Evolutionary conservation across 2,888 invertebrate species (phyloP).

Genomic region (Willowsia nigromaculata): DNA sequence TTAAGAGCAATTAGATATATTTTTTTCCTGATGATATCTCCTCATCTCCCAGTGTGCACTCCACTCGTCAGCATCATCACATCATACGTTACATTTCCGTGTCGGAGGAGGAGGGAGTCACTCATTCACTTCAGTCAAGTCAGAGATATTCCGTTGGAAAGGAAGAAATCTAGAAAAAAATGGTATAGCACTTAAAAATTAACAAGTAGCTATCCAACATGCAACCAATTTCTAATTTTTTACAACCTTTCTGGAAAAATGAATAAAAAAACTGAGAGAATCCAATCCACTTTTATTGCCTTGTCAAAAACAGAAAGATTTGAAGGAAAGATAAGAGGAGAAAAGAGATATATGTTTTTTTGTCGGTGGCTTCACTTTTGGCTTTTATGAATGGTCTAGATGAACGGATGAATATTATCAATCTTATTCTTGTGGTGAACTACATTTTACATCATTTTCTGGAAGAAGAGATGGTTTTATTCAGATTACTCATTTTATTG

Average conservation of each 20-base stretch:
- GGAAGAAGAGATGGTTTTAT: neutral
- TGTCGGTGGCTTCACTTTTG: too few species aligned
- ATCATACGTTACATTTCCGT: slow-evolving; percentile 58
- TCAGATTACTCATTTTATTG: neutral
- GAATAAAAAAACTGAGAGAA: slow-evolving; percentile 11
- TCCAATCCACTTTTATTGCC: slow-evolving; percentile 32
- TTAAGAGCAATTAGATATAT: neutral
- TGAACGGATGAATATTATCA: neutral
- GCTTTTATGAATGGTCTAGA: too few species aligned
- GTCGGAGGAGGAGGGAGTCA: slow-evolving; percentile 23
- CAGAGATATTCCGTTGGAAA: neutral
- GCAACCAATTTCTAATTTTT: neutral
- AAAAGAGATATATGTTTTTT: too few species aligned
- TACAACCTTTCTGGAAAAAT: neutral
- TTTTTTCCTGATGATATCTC: neutral
- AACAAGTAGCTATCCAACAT: neutral
- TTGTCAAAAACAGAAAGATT: slow-evolving; percentile 38
- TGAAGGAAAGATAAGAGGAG: neutral
- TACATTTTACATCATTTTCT: neutral
- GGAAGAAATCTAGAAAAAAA: neutral
- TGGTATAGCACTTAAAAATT: slow-evolving; percentile 57
- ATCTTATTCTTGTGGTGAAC: neutral
- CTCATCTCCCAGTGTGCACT: neutral
- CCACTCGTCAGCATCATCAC: slow-evolving; percentile 51
- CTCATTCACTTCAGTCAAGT: neutral